These are phyloP conservation scores for Gastrophryne carolinensis DNA, from an alignment of 2,797 vertebrate species.

Conservation along the genomic window DNA sequence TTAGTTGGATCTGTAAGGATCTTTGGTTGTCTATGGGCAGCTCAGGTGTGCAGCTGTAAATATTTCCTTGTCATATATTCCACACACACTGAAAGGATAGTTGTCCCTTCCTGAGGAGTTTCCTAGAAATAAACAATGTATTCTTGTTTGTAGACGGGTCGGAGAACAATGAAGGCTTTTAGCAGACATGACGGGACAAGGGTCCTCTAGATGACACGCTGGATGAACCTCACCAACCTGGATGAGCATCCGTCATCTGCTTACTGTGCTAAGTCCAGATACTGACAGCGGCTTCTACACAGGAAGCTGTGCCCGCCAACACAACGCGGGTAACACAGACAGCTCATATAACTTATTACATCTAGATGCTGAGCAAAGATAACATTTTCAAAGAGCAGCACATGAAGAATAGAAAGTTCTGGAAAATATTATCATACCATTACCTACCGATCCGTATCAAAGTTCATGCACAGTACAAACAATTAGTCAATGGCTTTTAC, in stretches of 20 bases:
- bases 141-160: slow-evolving; percentile 12
- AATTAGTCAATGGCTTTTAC: background rate
- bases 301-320: background rate
- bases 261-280: slow-evolving; percentile 3
- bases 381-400: background rate
- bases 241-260: slow-evolving; percentile 8
- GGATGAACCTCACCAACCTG: background rate
- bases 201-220: background rate
- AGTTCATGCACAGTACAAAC: background rate
- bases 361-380: background rate
- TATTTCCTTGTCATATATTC: no score
- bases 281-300: background rate
- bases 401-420: background rate
- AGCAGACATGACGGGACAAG: slow-evolving; percentile 16
- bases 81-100: background rate
- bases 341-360: background rate
- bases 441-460: background rate
- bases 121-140: background rate
- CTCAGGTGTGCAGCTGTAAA: no score
- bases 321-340: background rate
- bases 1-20: no score
- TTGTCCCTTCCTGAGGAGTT: background rate
- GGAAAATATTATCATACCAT: background rate
- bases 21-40: no score
- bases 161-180: background rate